Base-by-base conservation (phyloP, 2,888 invertebrate species). In the Chloroclystis v-ata region DNA sequence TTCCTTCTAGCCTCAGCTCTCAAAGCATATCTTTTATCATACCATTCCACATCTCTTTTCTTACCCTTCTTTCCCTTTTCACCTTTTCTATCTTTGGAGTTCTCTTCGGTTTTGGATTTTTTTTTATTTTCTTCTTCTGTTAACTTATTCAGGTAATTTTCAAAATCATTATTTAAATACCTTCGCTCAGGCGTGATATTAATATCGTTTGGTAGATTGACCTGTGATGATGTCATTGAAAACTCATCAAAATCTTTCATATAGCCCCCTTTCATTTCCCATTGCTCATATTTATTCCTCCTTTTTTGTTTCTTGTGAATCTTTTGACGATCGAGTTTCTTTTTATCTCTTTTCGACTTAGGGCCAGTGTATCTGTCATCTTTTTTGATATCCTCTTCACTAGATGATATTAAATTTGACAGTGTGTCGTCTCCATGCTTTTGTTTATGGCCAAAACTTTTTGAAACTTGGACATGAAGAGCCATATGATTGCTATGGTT, bases 401-500 rank as follows among this genome's bases (percentile, higher is more conserved):
- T 81, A n/a, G 65, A 39, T 14, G 64, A 58, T 39, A 62, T 58
- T 12, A 72, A 66, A 43, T 59, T 57, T 41, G 58, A 54, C 29
- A 58, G 30, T 6, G 50, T 51, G 39, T 71, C 67, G 39, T 49
- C 52, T 56, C 63, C 60, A 49, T 49, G 68, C 48, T 60, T 71
- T 49, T 58, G 70, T 49, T 89, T 49, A 85, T 89, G 57, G 26
- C 50, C 46, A 47, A 56, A 46, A 35, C 61, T 59, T 53, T 90
- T 91, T 78, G 89, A 89, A n/a, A 84, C 82, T 30, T 86, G 62
- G 9, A 89, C 82, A 30, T 86, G 62, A n/a, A 89, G 26, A 26
- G 46, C 56, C 42, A 49, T 47, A 28, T 52, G 47, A 46, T 63
- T 56, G 37, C 35, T 48, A 24, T 69, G 61, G 54, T 57, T 66